Base-by-base conservation (phyloP, 2,113 vertebrate genomes). In the Calypte anna region DNA sequence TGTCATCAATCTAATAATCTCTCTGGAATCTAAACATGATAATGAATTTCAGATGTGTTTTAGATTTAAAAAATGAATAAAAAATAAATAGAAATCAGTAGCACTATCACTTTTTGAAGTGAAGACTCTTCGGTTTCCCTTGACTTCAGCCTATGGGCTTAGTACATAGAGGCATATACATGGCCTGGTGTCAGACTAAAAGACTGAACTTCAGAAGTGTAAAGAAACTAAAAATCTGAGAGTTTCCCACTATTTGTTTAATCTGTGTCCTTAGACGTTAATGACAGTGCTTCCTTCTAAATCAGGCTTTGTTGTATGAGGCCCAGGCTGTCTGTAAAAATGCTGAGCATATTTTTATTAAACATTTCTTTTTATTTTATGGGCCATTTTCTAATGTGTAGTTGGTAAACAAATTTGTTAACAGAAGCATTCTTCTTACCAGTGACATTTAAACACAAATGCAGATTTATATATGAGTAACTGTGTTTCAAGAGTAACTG, bases 391-490 rank as follows among this genome's bases (percentile, higher is more conserved):
- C 79, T 91, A 91, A 91, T 91, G 79, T 81, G 72, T 91, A 90
- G 91, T 95, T 94, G 90, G 94, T 90, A 94, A 94, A 91, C 76
- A 90, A 90, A 90, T 93, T 91, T 90, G 79, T 96, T 88, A 95
- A 82, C 70, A 94, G 91, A 90, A 96, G 82, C 6, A 4, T 86
- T 95, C 94, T 89, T 94, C 85, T 94, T 96, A 90, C 82, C 43
- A 86, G 61, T 96, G 94, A 93, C 93, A 94, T 96, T 97, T 94
- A 90, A 97, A 90, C 87, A 93, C 85, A 96, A 94, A 93, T 93
- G 82, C 84, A 91, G 82, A 94, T 95, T 94, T 94, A 80, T 91
- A 95, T 93, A 38, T 57, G 48, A 85, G 79, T 88, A 91, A 96
- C 91, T 91, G 85, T 95, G 61, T 84, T 93, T 88, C 19, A 24